Base-by-base conservation (phyloP, 2,113 vertebrate genomes). In the Chaenogobius annularis region DNA sequence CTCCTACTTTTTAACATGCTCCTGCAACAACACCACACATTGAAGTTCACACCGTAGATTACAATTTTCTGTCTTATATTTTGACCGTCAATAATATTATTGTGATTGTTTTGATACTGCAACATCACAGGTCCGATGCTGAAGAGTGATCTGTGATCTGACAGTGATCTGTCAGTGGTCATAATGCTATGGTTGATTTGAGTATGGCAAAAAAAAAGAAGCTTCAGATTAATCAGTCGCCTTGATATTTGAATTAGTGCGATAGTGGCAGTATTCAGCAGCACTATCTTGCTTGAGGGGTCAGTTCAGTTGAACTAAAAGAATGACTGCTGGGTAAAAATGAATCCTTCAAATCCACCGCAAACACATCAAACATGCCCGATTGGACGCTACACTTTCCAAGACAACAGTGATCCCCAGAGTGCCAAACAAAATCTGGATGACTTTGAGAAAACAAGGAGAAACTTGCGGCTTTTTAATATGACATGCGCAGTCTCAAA, bases 331-430 rank as follows among this genome's bases (percentile, higher is more conserved):
- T 23, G 44, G 47, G 56, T 14, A 69, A 66, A 26, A 47, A 66
- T 54, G 14, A 58, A 62, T 55, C 22, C 48, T 69, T 26, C 23
- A 69, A 47, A 58, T 63, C 46, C 23, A 17, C 40, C 68, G 46
- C 55, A 58, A 58, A 58, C 3, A 14, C 55, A 35, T 72, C 68
- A 68, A 67, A 74, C n/a, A 68, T 69, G 40, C 70, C 73, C 20
- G 55, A 63, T 64, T 54, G 23, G 22, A 44, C 26, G 37, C 20
- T 50, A 8, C 9, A 10, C 50, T 74, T 68, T 74, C 37, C 44
- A 78, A 75, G 22, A 71, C 31, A 46, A 71, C 47, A 54, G 48
- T 40, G 59, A 69, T 70, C 69, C 44, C 56, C 17, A 66, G 40
- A 54, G 43, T 54, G 63, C 1, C 62, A 75, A 55, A 81, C 65